Percentiles rank a stretch among this genome's conserved stretches.
These are phyloP conservation scores for Synodontis membranacea DNA, from an alignment of 2,113 vertebrate genomes.

Conservation along the genomic window DNA sequence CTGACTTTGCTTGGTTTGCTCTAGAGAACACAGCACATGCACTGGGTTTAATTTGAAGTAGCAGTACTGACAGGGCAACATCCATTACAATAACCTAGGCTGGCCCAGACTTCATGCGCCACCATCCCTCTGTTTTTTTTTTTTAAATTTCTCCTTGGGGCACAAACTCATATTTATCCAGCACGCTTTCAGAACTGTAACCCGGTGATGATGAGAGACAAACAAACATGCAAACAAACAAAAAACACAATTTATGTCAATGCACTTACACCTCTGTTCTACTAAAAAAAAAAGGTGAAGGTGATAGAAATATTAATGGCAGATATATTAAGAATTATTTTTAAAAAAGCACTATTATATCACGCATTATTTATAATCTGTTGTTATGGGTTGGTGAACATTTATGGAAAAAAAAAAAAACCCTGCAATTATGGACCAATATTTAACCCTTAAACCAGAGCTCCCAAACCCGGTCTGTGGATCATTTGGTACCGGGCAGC, in stretches of 20 bases:
- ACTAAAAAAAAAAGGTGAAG: not conserved
- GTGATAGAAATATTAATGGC: not conserved
- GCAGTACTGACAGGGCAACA: constrained; percentile 34
- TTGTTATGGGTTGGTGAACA: too few species aligned
- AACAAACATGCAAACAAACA: not conserved
- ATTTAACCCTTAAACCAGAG: too few species aligned
- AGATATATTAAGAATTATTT: too few species aligned
- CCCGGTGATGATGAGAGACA: not conserved
- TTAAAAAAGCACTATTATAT: too few species aligned
- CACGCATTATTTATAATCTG: too few species aligned
- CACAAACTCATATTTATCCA: constrained; percentile 28
- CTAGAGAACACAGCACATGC: constrained; percentile 17
- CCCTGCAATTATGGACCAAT: too few species aligned
- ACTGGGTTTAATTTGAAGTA: constrained; percentile 37
- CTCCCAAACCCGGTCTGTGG: too few species aligned
- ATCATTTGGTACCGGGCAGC: too few species aligned
- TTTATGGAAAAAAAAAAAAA: too few species aligned
- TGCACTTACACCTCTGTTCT: not conserved
- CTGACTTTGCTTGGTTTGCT: constrained; percentile 21
- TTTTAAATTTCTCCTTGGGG: constrained; percentile 17
- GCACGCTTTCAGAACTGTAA: not conserved
- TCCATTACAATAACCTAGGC: constrained; percentile 25
- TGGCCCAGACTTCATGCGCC: not conserved
- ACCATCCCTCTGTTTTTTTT: constrained; percentile 12
- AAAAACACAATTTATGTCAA: not conserved